phyloP scores from a whole-genome alignment of 1,140 invertebrate genomes.

The Drosophila takahashii region DNA sequence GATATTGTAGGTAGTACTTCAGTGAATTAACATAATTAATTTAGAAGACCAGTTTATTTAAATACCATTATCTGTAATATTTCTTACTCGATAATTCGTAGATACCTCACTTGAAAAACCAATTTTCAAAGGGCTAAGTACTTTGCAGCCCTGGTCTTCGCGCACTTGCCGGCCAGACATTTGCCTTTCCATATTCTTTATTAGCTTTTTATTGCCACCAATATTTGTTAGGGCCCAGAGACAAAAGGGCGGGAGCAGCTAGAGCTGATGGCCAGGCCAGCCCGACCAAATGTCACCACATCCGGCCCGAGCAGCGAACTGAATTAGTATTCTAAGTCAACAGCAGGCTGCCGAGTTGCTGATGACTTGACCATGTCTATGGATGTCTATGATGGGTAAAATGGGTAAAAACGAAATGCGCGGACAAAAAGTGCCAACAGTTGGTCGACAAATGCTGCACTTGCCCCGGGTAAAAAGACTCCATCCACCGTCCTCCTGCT shows the following conservation, averaged over 20 bases:
- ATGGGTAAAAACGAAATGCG: constrained; percentile 8
- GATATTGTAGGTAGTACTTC: no score
- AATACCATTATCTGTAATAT: no score
- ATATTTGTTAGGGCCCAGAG: constrained; percentile 67
- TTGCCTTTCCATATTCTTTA: constrained; percentile 70
- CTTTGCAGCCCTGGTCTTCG: constrained; percentile 19
- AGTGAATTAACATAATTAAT: no score
- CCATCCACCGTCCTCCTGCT: constrained; percentile 32
- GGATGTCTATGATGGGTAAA: constrained; percentile 40
- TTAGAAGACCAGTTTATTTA: no score
- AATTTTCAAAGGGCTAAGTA: neutral
- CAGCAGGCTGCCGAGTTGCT: constrained; percentile 38
- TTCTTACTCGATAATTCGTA: no score
- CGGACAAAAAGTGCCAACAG: constrained; percentile 63
- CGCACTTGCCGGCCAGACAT: constrained; percentile 52
- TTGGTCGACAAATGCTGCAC: constrained; percentile 61
- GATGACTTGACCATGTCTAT: constrained; percentile 50
- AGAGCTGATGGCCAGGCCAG: constrained; percentile 28
- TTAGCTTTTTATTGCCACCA: constrained; percentile 81
- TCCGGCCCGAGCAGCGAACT: constrained; percentile 62
- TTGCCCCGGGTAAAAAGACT: constrained; percentile 30
- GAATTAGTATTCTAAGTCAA: constrained; percentile 82
- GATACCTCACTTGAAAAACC: neutral
- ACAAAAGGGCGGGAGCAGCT: constrained; percentile 13
- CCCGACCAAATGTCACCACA: constrained; percentile 78